Evolutionary conservation across 1,140 invertebrate genomes (phyloP).

Genomic region (Charaxes varanes): DNA sequence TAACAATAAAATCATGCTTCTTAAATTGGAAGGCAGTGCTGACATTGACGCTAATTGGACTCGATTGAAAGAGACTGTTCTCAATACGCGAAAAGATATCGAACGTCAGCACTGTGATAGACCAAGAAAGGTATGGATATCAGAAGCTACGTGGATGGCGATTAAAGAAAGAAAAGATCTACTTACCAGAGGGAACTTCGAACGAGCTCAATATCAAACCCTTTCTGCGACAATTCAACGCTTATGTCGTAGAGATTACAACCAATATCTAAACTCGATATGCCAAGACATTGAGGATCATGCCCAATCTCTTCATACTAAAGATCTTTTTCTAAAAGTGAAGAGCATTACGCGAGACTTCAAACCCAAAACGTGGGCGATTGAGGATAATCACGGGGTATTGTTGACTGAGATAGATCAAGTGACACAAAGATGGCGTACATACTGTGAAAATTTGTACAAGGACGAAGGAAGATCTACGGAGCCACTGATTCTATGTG

Average conservation of each 20-base stretch:
- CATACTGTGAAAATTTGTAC: too few species aligned
- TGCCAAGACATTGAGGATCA: slow-evolving; percentile 16
- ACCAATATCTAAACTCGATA: slow-evolving; percentile 9
- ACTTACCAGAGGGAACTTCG: too few species aligned
- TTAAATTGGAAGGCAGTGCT: too few species aligned
- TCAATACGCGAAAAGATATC: background rate
- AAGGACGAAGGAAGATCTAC: too few species aligned
- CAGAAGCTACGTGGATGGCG: slow-evolving; percentile 19
- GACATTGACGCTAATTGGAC: background rate
- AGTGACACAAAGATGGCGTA: background rate
- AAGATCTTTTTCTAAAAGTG: slow-evolving; percentile 14
- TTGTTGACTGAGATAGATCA: background rate
- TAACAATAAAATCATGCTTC: too few species aligned
- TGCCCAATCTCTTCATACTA: slow-evolving; percentile 8
- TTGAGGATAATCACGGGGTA: slow-evolving; percentile 5
- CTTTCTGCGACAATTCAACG: too few species aligned
- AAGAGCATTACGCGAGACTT: slow-evolving; percentile 4
- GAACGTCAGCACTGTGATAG: background rate
- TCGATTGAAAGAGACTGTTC: background rate
- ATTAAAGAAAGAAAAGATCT: slow-evolving; percentile 19
- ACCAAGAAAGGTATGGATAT: slow-evolving; percentile 16
- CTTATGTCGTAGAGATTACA: slow-evolving; percentile 15
- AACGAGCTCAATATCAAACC: too few species aligned
- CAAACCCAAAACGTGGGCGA: slow-evolving; percentile 9
- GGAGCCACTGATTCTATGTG: too few species aligned